Evolutionary conservation across 2,113 vertebrate species (phyloP).

Genomic region (Thunnus thynnus): DNA sequence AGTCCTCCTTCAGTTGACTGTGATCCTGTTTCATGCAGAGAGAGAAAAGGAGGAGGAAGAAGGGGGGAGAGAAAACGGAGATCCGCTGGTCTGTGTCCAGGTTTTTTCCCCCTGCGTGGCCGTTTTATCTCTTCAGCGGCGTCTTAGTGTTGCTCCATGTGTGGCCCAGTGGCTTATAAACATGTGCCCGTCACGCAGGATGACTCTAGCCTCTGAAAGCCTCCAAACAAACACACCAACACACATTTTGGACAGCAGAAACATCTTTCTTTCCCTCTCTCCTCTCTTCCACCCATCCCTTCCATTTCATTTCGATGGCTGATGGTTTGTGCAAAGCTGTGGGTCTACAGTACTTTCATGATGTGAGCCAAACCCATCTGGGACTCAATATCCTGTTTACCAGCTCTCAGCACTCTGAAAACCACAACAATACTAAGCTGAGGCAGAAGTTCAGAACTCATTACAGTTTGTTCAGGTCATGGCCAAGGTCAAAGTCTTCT

Average conservation of each 20-base stretch:
- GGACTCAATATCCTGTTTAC: constrained; percentile 77
- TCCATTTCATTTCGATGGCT: constrained; percentile 30
- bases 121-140: constrained; percentile 57
- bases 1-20: constrained; percentile 30
- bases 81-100: constrained; percentile 52
- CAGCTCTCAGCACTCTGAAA: constrained; percentile 73
- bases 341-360: constrained; percentile 60
- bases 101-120: constrained; percentile 20
- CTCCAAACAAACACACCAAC: constrained; percentile 30
- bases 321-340: constrained; percentile 40
- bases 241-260: constrained; percentile 37
- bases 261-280: constrained; percentile 22
- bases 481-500: constrained; percentile 54
- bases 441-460: constrained; percentile 70
- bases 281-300: not conserved
- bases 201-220: constrained; percentile 27
- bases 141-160: constrained; percentile 53
- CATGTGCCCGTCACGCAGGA: constrained; percentile 57
- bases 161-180: constrained; percentile 59
- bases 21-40: constrained; percentile 62
- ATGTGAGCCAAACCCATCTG: constrained; percentile 70
- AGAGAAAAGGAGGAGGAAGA: not conserved
- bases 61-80: not conserved
- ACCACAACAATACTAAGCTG: constrained; percentile 65
- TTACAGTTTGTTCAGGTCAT: constrained; percentile 64